Evolutionary conservation across 2,113 vertebrate species (phyloP), one percentile per base, ranked within the genome.

Genomic region (Hiodon alosoides): DNA sequence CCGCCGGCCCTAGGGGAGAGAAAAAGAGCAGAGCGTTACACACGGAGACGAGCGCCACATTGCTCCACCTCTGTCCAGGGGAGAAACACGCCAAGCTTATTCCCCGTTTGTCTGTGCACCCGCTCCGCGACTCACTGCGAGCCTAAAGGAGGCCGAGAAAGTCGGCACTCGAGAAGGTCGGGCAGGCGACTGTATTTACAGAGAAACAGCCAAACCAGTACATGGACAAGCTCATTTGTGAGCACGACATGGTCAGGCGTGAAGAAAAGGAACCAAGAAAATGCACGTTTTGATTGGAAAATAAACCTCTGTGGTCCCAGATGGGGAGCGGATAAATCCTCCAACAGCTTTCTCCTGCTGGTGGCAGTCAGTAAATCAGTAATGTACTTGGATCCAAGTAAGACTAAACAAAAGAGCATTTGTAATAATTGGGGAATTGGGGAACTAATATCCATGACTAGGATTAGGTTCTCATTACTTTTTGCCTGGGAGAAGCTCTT

Each of bases 1-100:
- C 96, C 74, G 97, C 97, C 72, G 97, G 97, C 85, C 97, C 97
- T 99, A 81, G 6, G 67, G 57, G 16, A 17, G 13, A 66, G 51
- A 31, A 31, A 75, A 8, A 78, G 2, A 66, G 14, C 17, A 51
- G 31, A 55, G 47, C 8, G 50, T 76, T 59, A 76, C 7, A 71
- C 62, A 57, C 70, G 68, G 71, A 78, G 69, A 77, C 71, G 62
- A 16, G 64, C 69, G 3, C 53, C 31, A 50, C 62, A 7, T 57
- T 48, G 69, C 58, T 65, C 75, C 68, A 58, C 67, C 46, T 9
- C 54, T 16, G 46, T 59, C 67, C 59, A 78, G 65, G 52, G 52
- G 52, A 31, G 31, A 74, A 78, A 74, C 72, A 78, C 65, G 66
- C 72, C 67, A 65, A 17, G 16, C 65, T 61, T 74, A n/a, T 53